Conservation (phyloP, 2,888 invertebrate species). For the Synanthedon vespiformis region DNA sequence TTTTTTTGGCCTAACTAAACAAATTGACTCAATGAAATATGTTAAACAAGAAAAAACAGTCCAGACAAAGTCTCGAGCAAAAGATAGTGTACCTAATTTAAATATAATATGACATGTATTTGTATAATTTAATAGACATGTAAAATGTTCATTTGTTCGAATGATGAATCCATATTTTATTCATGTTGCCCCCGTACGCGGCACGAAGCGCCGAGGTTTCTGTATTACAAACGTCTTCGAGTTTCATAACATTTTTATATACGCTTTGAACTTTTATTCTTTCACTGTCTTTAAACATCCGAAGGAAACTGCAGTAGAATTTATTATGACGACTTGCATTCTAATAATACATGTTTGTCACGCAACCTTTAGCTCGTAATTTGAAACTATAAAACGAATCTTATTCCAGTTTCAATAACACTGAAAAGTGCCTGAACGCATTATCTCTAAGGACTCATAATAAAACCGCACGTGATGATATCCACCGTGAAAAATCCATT, state of each 20-base stretch:
- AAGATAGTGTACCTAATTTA: no score
- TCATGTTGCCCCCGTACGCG: constrained; percentile 44
- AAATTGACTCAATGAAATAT: no score
- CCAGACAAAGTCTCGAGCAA: no score
- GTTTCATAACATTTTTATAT: background rate
- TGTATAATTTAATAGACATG: constrained; percentile 29
- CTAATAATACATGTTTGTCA: constrained; percentile 40
- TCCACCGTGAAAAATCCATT: constrained; percentile 46
- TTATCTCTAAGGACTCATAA: constrained; percentile 43
- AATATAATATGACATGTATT: no score
- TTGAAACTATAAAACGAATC: constrained; percentile 38
- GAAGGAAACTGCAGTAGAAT: background rate
- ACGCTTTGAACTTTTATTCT: background rate
- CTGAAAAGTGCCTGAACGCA: constrained; percentile 34
- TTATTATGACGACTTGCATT: constrained; percentile 7
- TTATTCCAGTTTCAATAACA: constrained; percentile 46
- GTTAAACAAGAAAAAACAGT: no score
- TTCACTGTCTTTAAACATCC: background rate
- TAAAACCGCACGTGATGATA: constrained; percentile 38
- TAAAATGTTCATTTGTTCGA: constrained; percentile 47
- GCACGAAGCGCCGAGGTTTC: constrained; percentile 18
- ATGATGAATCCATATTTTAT: constrained; percentile 63
- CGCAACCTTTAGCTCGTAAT: constrained; percentile 40
- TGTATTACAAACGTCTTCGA: constrained; percentile 10
- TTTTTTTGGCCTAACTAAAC: no score